These are phyloP conservation scores for Spisula subtruncata DNA, from an alignment of 2,888 invertebrate genomes.

Conservation along the genomic window DNA sequence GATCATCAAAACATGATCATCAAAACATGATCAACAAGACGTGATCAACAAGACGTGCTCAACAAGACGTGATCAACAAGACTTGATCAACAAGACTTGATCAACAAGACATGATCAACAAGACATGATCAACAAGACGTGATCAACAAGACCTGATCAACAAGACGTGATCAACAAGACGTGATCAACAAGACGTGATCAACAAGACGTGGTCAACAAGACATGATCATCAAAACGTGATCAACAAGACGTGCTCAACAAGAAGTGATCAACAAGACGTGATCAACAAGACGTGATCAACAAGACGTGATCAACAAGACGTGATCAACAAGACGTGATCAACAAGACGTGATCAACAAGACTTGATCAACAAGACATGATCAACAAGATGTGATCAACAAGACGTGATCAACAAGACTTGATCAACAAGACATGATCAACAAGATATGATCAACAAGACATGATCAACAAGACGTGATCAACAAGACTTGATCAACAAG, in stretches of 20 bases:
- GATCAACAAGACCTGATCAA: no score
- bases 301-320: neutral
- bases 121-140: neutral
- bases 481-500: no score
- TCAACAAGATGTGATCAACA: neutral
- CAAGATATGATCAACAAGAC: no score
- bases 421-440: neutral
- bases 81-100: neutral
- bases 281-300: neutral
- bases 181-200: no score
- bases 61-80: no score
- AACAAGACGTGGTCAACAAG: neutral
- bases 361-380: neutral
- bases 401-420: neutral
- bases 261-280: no score
- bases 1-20: neutral
- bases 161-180: neutral
- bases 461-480: neutral
- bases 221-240: no score
- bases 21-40: no score
- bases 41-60: neutral
- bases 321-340: neutral
- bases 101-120: no score
- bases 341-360: neutral
- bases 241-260: neutral